Percentiles rank a stretch among this genome's conserved stretches.
Evolutionary conservation across 2,113 vertebrate species (phyloP).

Genomic region (Oncorhynchus masou): DNA sequence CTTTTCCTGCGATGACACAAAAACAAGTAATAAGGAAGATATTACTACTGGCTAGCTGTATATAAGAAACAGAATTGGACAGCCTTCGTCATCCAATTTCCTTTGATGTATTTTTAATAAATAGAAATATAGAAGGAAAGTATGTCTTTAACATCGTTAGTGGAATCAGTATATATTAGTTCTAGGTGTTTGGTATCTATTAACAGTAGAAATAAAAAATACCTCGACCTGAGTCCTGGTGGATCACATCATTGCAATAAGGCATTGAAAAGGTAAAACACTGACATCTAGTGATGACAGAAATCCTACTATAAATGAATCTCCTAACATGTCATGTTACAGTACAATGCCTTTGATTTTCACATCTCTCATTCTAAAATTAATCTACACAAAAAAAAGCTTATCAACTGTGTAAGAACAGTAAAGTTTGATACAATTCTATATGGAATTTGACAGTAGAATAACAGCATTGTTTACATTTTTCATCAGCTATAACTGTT

Average conservation of each 20-base stretch:
- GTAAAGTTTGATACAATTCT: too few relatives aligned
- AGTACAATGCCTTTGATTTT: too few relatives aligned
- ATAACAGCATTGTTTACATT: background rate
- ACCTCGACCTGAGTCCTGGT: too few relatives aligned
- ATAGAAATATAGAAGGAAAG: background rate
- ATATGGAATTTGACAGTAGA: too few relatives aligned
- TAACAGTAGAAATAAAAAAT: too few relatives aligned
- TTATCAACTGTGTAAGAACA: too few relatives aligned
- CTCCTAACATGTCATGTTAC: background rate
- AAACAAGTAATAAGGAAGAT: background rate
- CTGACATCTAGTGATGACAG: constrained; percentile 57
- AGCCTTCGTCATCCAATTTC: background rate
- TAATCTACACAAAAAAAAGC: too few relatives aligned
- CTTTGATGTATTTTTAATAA: background rate
- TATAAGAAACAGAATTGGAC: background rate
- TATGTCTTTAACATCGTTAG: background rate
- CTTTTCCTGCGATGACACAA: constrained; percentile 55
- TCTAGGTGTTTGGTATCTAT: too few relatives aligned
- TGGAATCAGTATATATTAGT: background rate
- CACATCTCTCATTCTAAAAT: too few relatives aligned
- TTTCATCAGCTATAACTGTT: background rate
- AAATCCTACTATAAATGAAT: background rate
- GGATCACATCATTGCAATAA: too few relatives aligned
- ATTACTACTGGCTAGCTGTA: background rate
- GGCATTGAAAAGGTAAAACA: constrained; percentile 32